phyloP scores from a whole-genome alignment of 2,888 invertebrate genomes.

The Bibio marci region DNA sequence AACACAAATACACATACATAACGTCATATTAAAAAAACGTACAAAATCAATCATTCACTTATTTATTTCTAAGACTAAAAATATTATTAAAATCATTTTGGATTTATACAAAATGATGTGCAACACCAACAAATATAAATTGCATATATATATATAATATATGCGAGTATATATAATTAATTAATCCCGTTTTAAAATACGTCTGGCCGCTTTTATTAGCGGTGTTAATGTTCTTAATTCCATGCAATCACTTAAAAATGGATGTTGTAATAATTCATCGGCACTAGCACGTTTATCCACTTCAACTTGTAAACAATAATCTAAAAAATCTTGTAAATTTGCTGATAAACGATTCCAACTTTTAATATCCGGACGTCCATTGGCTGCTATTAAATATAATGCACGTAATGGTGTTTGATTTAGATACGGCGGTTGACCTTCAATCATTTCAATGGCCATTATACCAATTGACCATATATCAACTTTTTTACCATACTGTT shows the following conservation, averaged over 20 bases:
- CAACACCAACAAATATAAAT: too few species aligned
- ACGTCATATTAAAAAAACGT: too few species aligned
- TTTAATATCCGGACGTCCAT: constrained; percentile 82
- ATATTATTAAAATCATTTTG: too few species aligned
- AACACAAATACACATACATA: too few species aligned
- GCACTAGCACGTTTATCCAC: constrained; percentile 78
- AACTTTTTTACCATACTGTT: constrained; percentile 85
- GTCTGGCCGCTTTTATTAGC: constrained; percentile 80
- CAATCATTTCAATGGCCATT: constrained; percentile 89
- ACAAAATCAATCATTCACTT: too few species aligned
- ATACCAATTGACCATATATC: constrained; percentile 95
- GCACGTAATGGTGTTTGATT: constrained; percentile 86
- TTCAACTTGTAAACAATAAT: constrained; percentile 80
- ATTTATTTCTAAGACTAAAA: too few species aligned
- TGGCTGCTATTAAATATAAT: constrained; percentile 86
- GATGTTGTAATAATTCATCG: constrained; percentile 73
- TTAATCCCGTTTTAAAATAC: constrained; percentile 40
- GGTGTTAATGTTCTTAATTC: constrained; percentile 69
- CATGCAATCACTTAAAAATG: constrained; percentile 72
- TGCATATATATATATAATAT: too few species aligned
- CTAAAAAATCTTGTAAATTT: constrained; percentile 65
- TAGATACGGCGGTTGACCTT: constrained; percentile 93
- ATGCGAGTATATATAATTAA: too few species aligned
- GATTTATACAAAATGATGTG: too few species aligned
- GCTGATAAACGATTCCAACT: constrained; percentile 63